Evolutionary conservation across 1,140 invertebrate genomes (phyloP).

Genomic region (Cepaea nemoralis): DNA sequence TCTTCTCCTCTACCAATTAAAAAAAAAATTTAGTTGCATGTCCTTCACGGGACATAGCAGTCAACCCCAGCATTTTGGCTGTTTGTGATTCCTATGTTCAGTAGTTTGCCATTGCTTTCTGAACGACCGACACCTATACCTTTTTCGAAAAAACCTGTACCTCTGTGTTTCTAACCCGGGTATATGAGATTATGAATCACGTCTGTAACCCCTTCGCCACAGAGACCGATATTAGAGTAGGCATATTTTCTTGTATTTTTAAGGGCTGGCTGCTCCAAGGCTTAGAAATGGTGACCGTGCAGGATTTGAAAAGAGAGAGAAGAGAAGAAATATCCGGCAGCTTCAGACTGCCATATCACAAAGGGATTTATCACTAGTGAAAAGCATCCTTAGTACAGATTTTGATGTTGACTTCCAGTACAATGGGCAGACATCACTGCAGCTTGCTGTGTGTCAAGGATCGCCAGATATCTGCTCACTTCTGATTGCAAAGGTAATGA

Average conservation of each 20-base stretch:
- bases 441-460: constrained; percentile 65
- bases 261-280: not conserved
- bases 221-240: no score
- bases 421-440: constrained; percentile 64
- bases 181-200: no score
- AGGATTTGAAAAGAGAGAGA: constrained; percentile 61
- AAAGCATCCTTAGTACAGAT: constrained; percentile 52
- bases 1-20: no score
- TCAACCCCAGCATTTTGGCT: no score
- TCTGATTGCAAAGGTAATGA: constrained; percentile 53
- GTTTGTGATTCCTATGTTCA: no score
- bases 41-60: no score
- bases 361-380: constrained; percentile 54
- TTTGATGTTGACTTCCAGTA: constrained; percentile 71
- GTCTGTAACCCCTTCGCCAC: no score
- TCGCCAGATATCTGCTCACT: constrained; percentile 61
- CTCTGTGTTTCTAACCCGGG: no score
- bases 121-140: no score
- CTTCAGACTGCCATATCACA: constrained; percentile 65
- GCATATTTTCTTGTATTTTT: not conserved
- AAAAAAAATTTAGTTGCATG: no score
- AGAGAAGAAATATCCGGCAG: constrained; percentile 58
- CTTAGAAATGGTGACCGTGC: constrained; percentile 37
- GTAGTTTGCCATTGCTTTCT: no score
- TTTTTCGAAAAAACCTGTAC: no score